Evolutionary conservation across 2,888 invertebrate species (phyloP), one percentile per base, ranked within the genome.

Genomic region (Portevinia maculata): DNA sequence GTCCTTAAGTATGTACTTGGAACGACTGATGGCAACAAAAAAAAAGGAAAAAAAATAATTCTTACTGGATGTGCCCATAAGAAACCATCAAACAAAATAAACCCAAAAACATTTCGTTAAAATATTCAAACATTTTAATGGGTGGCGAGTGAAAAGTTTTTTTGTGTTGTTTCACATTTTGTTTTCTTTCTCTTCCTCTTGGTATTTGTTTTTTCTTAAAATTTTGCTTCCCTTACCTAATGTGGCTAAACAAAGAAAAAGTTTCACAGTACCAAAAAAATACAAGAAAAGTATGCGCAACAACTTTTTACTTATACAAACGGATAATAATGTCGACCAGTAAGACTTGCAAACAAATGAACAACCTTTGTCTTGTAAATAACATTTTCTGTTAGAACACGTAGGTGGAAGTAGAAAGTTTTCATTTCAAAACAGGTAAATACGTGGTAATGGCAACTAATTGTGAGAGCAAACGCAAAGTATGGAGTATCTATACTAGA

Each of bases 41-140:
- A 13, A 39, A 7, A 59, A 46, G 65, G 1, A 39, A 39, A 7
- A 59, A 46, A 71, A 60, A n/a, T n/a, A n/a, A n/a, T n/a, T n/a
- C 53, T 55, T 59, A 44, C 57, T 52, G 52, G 64, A 44, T 64
- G 60, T 52, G 34, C 34, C 28, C 24, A 41, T 13, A 50, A 21
- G 15, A 34, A 34, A 32, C 19, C 39, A 34, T 24, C 64, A 13
- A 30, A 55, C 17, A 53, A 52, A 52, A 59, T 62, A 48, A 69
- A 76, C 39, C 44, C 34, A 48, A 48, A 60, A 74, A 65, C 64
- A 74, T 76, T 65, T 64, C 70, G 41, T 70, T 41, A 55, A n/a
- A 81, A 81, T 76, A 75, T 50, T 64, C 59, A 75, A 70, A 81
- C 64, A 64, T 70, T 78, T 81, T 81, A 81, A 81, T 81, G 81